Evolutionary conservation across 2,888 invertebrate species (phyloP).

Genomic region (Drosophila prolongata): DNA sequence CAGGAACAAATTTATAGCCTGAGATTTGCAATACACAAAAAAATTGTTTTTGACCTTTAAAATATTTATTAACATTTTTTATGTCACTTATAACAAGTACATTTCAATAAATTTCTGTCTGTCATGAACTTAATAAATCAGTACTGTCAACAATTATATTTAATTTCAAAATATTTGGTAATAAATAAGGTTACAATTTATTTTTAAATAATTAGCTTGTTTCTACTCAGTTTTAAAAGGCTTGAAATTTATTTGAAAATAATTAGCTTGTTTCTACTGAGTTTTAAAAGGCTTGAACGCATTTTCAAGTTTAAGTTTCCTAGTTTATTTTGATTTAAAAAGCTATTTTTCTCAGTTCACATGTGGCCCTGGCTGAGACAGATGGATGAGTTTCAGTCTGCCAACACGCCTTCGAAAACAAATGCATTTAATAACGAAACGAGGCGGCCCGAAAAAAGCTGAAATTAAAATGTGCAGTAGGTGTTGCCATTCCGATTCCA

Average conservation of each 20-base stretch:
- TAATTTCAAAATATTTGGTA: background rate
- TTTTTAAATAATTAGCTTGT: too few species aligned
- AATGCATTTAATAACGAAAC: conserved; percentile 39
- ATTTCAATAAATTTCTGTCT: background rate
- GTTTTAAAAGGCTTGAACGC: too few species aligned
- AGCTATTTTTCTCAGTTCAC: conserved; percentile 12
- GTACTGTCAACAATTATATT: background rate
- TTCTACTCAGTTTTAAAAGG: too few species aligned
- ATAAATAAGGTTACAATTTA: background rate
- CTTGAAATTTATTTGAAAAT: background rate
- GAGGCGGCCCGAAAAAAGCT: conserved; percentile 23
- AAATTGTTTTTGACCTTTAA: background rate
- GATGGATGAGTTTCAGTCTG: conserved; percentile 55
- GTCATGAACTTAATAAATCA: background rate
- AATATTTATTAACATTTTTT: background rate
- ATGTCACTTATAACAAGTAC: background rate
- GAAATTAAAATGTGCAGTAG: conserved; percentile 56
- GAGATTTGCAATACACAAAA: background rate
- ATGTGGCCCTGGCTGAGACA: conserved; percentile 47
- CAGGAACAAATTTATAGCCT: background rate
- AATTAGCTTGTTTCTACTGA: too few species aligned
- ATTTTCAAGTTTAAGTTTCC: background rate
- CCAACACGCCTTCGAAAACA: conserved; percentile 58
- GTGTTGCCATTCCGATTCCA: conserved; percentile 57
- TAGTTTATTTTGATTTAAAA: background rate